phyloP scores from a whole-genome alignment of 2,888 invertebrate genomes.

The Leucoma salicis region DNA sequence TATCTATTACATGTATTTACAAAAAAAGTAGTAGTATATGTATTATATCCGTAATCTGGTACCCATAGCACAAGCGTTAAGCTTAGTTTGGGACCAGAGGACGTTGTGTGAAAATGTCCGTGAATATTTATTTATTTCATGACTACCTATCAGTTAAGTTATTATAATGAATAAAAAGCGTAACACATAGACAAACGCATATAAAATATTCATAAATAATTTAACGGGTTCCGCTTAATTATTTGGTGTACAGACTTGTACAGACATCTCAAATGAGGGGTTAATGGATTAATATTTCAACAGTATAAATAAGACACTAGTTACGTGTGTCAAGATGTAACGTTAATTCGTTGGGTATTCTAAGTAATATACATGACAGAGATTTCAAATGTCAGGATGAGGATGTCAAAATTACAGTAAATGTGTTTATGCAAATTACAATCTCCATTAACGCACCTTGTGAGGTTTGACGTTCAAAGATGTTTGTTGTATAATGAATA shows the following conservation, averaged over 20 bases:
- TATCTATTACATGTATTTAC: no score
- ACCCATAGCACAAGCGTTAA: no score
- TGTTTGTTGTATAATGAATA: slow-evolving; percentile 39
- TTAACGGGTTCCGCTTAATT: neutral
- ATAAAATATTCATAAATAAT: no score
- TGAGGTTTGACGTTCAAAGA: slow-evolving; percentile 41
- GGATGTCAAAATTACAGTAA: slow-evolving; percentile 76
- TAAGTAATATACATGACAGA: slow-evolving; percentile 60
- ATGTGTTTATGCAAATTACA: slow-evolving; percentile 78
- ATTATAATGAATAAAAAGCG: no score
- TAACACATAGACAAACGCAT: no score
- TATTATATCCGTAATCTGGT: no score
- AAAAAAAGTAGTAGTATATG: no score
- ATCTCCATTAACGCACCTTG: slow-evolving; percentile 68
- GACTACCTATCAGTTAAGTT: no score
- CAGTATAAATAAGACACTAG: slow-evolving; percentile 45
- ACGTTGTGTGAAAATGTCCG: no score
- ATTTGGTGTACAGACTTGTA: neutral
- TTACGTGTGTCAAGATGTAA: slow-evolving; percentile 44
- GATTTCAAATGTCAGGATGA: slow-evolving; percentile 66
- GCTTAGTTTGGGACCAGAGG: no score
- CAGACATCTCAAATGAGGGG: slow-evolving; percentile 11
- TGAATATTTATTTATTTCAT: no score
- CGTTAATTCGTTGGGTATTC: slow-evolving; percentile 47
- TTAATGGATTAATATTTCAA: slow-evolving; percentile 41